Conservation (phyloP, 2,888 invertebrate species). For the Drosophila tanythrix region DNA sequence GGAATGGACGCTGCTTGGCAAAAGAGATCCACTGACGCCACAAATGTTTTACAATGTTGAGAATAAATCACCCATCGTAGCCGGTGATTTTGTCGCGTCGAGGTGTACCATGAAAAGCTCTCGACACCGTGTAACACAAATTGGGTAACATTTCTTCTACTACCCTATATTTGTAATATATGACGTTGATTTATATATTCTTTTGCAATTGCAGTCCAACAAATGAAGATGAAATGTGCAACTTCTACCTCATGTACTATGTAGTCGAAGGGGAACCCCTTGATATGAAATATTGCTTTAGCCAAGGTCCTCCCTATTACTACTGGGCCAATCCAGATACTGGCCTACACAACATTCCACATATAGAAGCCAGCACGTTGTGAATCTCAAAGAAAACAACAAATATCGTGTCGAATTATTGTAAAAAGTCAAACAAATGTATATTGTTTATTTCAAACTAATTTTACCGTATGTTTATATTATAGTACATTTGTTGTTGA, state of each 20-base stretch:
- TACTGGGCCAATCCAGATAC: conserved; percentile 90
- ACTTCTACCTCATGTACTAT: conserved; percentile 97
- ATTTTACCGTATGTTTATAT: conserved; percentile 47
- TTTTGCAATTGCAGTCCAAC: conserved; percentile 87
- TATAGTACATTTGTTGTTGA: conserved; percentile 57
- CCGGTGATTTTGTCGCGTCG: conserved; percentile 93
- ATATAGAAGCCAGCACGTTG: conserved; percentile 88
- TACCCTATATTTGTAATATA: neutral
- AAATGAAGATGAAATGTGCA: conserved; percentile 97
- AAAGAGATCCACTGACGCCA: conserved; percentile 93
- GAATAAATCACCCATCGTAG: conserved; percentile 87
- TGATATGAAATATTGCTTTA: conserved; percentile 92
- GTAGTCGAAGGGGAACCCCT: conserved; percentile 91
- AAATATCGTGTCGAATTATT: conserved; percentile 28
- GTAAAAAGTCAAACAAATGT: conserved; percentile 65
- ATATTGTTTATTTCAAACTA: conserved; percentile 68
- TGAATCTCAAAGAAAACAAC: conserved; percentile 54
- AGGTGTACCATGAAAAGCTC: conserved; percentile 96
- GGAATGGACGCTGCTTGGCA: conserved; percentile 93
- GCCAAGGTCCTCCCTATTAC: conserved; percentile 92
- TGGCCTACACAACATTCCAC: conserved; percentile 91
- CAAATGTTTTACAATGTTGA: conserved; percentile 97
- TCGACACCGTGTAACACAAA: conserved; percentile 87
- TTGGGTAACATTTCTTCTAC: conserved; percentile 88
- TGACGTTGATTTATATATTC: conserved; percentile 24